phyloP scores from a whole-genome alignment of 1,140 invertebrate species.

The Caenorhabditis brenneri region DNA sequence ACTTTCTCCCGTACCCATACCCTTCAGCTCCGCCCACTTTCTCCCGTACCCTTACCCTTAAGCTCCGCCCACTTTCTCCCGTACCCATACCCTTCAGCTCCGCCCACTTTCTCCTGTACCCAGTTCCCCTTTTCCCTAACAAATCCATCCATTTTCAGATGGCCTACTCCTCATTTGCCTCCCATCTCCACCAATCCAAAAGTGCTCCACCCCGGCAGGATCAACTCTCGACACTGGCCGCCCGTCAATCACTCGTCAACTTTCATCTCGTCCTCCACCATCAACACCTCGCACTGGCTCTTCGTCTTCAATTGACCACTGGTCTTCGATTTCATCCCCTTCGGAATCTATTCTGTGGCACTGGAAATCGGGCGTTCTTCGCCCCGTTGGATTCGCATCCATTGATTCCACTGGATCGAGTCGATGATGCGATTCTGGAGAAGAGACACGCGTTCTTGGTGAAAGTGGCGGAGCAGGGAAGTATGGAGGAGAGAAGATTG shows the following conservation, averaged over 20 bases:
- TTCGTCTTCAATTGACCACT: background rate
- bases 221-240: background rate
- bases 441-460: constrained; percentile 42
- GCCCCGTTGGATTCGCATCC: constrained; percentile 46
- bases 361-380: constrained; percentile 46
- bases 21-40: no score
- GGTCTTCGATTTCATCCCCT: constrained; percentile 36
- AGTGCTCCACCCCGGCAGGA: background rate
- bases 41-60: no score
- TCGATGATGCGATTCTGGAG: constrained; percentile 42
- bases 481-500: constrained; percentile 19
- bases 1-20: no score
- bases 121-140: background rate
- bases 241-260: constrained; percentile 34
- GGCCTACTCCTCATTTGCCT: constrained; percentile 2
- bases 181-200: constrained; percentile 16
- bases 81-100: no score
- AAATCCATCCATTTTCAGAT: background rate
- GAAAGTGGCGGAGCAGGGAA: constrained; percentile 33
- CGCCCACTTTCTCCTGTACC: no score
- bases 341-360: constrained; percentile 38
- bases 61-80: no score
- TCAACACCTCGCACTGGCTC: constrained; percentile 20
- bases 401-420: constrained; percentile 47
- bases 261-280: constrained; percentile 49